Percentiles rank a stretch among this genome's conserved stretches.
Conservation (phyloP, 2,113 vertebrate species). For the Scomber scombrus region DNA sequence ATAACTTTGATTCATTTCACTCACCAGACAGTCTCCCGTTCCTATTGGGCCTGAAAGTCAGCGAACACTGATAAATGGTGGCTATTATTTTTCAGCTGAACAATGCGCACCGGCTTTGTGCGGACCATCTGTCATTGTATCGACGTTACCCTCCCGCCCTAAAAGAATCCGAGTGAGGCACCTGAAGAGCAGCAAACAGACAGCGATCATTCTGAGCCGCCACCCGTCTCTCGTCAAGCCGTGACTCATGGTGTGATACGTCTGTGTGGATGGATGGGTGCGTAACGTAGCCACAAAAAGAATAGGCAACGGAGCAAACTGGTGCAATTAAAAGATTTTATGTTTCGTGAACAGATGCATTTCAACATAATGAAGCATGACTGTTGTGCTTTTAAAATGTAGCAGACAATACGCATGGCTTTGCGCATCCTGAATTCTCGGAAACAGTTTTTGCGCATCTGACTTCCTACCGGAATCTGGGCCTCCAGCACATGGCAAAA, state of each 20-base stretch:
- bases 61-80: constrained; percentile 73
- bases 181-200: constrained; percentile 93
- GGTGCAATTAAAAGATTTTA: not conserved
- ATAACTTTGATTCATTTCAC: constrained; percentile 63
- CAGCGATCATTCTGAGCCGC: constrained; percentile 72
- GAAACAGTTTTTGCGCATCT: constrained; percentile 61
- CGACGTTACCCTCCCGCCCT: constrained; percentile 80
- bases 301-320: constrained; percentile 27
- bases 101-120: constrained; percentile 89
- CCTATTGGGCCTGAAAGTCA: constrained; percentile 23
- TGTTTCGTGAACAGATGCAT: not conserved
- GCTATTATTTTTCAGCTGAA: constrained; percentile 77
- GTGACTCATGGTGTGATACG: constrained; percentile 60
- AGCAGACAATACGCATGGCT: not conserved
- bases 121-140: constrained; percentile 89
- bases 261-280: constrained; percentile 52
- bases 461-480: constrained; percentile 65
- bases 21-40: constrained; percentile 49
- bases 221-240: constrained; percentile 59
- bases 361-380: not conserved
- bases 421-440: constrained; percentile 64
- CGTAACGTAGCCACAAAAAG: constrained; percentile 58
- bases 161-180: constrained; percentile 88
- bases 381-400: not conserved
- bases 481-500: constrained; percentile 62